phyloP scores from a whole-genome alignment of 2,797 vertebrate species.

The Siniperca obscura region DNA sequence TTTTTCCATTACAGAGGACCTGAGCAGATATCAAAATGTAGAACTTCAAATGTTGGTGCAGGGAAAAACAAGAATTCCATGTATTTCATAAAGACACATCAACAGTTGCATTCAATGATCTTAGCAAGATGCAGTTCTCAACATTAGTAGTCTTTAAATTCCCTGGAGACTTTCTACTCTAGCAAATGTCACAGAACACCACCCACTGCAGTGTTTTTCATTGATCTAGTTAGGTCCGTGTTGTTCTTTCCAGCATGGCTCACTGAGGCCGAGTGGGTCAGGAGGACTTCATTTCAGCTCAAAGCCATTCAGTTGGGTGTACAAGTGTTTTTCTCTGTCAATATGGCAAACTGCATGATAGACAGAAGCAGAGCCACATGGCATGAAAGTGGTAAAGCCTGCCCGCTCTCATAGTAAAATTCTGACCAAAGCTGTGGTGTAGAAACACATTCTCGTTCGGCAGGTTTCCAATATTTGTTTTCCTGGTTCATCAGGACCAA shows the following conservation, averaged over 20 bases:
- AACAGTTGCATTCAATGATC: constrained; percentile 34
- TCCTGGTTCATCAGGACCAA: constrained; percentile 8
- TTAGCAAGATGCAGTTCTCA: constrained; percentile 31
- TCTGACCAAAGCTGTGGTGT: constrained; percentile 17
- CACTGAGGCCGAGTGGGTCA: constrained; percentile 1
- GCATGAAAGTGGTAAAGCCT: constrained; percentile 14
- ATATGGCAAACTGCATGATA: constrained; percentile 33
- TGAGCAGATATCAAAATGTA: constrained; percentile 65
- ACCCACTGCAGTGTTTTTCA: background rate
- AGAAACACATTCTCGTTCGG: constrained; percentile 28
- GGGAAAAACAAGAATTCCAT: constrained; percentile 14
- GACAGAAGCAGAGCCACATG: constrained; percentile 20
- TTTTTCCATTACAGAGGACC: constrained; percentile 62
- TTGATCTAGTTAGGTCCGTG: constrained; percentile 8
- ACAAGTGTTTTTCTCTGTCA: constrained; percentile 35
- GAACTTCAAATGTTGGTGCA: constrained; percentile 37
- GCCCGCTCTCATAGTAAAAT: constrained; percentile 11
- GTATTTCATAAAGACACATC: constrained; percentile 23
- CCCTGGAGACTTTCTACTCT: constrained; percentile 12
- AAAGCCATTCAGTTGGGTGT: constrained; percentile 42
- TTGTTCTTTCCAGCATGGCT: constrained; percentile 2
- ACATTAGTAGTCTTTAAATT: constrained; percentile 29
- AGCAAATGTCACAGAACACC: background rate
- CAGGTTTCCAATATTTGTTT: constrained; percentile 28
- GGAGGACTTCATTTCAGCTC: constrained; percentile 34